Conservation (phyloP, 2,888 invertebrate species). For the Endomychus coccineus region DNA sequence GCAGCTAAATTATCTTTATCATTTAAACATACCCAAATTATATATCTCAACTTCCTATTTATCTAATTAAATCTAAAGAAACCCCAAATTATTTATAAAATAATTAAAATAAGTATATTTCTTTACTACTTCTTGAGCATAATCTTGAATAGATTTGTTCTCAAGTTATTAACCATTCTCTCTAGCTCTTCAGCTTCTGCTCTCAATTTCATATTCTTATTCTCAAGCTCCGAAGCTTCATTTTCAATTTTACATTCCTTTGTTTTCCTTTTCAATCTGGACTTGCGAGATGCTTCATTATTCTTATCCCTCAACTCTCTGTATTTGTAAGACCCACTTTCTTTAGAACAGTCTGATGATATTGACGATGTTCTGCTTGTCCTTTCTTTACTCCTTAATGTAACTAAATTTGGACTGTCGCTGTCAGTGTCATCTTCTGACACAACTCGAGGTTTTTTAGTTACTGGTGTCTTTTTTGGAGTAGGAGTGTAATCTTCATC, state of each 20-base stretch:
- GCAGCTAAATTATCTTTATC: too few relatives aligned
- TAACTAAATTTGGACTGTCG: conserved; percentile 18
- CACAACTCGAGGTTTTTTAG: conserved; percentile 12
- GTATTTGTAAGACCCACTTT: conserved; percentile 50
- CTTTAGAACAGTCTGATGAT: conserved; percentile 43
- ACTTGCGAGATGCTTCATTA: conserved; percentile 70
- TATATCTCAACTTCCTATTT: too few relatives aligned
- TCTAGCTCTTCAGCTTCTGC: conserved; percentile 61
- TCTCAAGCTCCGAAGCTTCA: conserved; percentile 50
- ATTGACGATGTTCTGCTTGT: conserved; percentile 46
- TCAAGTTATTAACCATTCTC: conserved; percentile 57
- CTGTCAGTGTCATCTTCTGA: conserved; percentile 19
- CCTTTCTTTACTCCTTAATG: conserved; percentile 41
- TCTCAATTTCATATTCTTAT: conserved; percentile 56
- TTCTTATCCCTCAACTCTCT: conserved; percentile 67
- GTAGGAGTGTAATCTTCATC: conserved; percentile 39
- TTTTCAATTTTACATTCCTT: conserved; percentile 46
- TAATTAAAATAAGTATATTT: too few relatives aligned
- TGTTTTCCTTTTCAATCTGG: conserved; percentile 62
- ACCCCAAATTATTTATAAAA: too few relatives aligned
- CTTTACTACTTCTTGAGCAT: conserved; percentile 54
- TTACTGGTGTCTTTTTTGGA: conserved; percentile 16
- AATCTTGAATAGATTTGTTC: conserved; percentile 57
- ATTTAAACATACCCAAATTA: too few relatives aligned
- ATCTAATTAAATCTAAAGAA: too few relatives aligned